phyloP scores from a whole-genome alignment of 2,797 vertebrate genomes.

The Premnoplex brunnescens region DNA sequence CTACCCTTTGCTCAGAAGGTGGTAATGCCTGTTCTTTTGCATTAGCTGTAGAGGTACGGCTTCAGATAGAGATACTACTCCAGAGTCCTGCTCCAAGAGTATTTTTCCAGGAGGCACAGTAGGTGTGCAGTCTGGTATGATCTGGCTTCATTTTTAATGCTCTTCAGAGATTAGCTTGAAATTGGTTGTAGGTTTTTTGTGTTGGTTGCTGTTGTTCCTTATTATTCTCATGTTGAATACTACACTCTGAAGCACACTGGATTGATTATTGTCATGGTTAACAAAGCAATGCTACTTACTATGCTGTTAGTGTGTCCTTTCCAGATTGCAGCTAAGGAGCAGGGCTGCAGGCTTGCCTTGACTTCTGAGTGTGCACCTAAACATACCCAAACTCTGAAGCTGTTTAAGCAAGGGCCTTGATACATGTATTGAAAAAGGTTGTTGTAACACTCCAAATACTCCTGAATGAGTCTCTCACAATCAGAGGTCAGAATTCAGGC shows the following conservation, averaged over 20 bases:
- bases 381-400: rapidly evolving
- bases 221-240: neutral
- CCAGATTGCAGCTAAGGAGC: neutral
- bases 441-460: neutral
- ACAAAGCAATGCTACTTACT: neutral
- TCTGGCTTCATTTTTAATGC: neutral
- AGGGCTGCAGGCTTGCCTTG: neutral
- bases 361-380: neutral
- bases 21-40: neutral
- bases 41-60: neutral
- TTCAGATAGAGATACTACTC: neutral
- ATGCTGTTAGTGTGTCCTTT: neutral
- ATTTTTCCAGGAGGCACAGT: neutral
- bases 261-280: neutral
- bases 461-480: neutral
- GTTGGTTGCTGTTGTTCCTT: neutral
- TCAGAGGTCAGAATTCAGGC: neutral
- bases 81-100: neutral
- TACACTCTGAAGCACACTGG: neutral
- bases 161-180: neutral
- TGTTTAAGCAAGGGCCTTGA: neutral
- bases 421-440: neutral
- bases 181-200: neutral
- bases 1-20: neutral
- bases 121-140: neutral